Evolutionary conservation across 2,797 vertebrate species (phyloP), one percentile per base, ranked within the genome.

Genomic region (Cephalopachus bancanus): DNA sequence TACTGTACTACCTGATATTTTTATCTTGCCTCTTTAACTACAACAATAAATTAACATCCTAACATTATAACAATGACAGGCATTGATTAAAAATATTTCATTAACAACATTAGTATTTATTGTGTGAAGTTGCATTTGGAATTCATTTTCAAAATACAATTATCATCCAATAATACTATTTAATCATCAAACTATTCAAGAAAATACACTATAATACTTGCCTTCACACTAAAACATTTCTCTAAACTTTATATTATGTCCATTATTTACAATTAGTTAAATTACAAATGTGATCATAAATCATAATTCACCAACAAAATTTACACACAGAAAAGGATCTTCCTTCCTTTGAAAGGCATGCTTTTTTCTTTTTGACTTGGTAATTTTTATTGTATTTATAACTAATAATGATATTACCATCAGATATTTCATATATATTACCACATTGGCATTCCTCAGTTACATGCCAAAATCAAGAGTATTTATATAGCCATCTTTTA

Each of bases 1-100:
- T 44, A 97, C 37, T 59, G 14, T 91, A 96, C 33, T 96, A 96
- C 87, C 95, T 97, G 96, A 94, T 88, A 94, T 96, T 96, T 98
- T 93, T 95, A 97, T 96, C 95, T 98, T 98, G 88, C 20, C 30
- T 97, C 97, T 97, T 95, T 96, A 97, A 97, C 98, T 98, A 85
- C 3, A 97, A 95, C 60, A 97, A 93, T 97, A 98, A 96, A 96
- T 97, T 97, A 98, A 98, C 97, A 91, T 64, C 74, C 33, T 93
- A 94, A 94, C 90, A 97, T 89, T 89, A 80, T 88, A 96, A 95
- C 57, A 97, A 87, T 95, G 92, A 92, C 57, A 97, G 37, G 67
- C 72, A 98, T 86, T 72, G 3, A 93, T 97, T 97, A 97, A 95
- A 98, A 97, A 97, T 95, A 98, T 84, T 83, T 96, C 90, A 92